These are phyloP conservation scores for Elymnias hypermnestra DNA, from an alignment of 1,140 invertebrate genomes.

Conservation along the genomic window DNA sequence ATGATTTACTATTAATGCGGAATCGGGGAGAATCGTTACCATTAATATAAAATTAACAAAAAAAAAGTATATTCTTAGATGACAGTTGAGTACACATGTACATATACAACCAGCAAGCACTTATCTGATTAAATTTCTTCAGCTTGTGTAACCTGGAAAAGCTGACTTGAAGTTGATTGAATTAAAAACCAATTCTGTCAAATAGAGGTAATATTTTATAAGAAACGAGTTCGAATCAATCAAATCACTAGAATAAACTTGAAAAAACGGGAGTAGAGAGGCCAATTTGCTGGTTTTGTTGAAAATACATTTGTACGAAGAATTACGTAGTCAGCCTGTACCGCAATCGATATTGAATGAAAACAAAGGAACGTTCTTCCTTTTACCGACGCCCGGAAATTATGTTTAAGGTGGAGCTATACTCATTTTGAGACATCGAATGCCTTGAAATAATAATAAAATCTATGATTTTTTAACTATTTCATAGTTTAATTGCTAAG, in stretches of 20 bases:
- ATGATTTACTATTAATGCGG: no score
- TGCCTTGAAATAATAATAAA: no score
- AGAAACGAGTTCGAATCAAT: background rate
- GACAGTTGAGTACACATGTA: no score
- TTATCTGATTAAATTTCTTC: no score
- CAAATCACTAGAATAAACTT: conserved; percentile 1
- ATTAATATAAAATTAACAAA: no score
- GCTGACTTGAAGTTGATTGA: no score
- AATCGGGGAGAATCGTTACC: no score
- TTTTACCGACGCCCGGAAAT: conserved; percentile 9
- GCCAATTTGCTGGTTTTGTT: background rate
- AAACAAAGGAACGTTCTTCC: conserved; percentile 18
- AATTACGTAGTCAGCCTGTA: conserved; percentile 16
- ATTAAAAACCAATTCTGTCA: background rate
- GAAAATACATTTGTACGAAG: conserved; percentile 14
- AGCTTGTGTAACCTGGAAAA: no score
- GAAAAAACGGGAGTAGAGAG: background rate
- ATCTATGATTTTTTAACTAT: no score
- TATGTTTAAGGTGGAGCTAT: conserved; percentile 9
- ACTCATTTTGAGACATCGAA: conserved; percentile 8
- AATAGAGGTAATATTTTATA: background rate
- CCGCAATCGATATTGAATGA: conserved; percentile 25
- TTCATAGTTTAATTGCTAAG: no score
- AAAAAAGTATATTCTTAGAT: no score
- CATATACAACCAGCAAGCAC: no score